A percentile compares a stretch with the other conserved stretches of the same genome.
phyloP scores from a whole-genome alignment of 2,888 invertebrate species.

The Amphipoea oculea region DNA sequence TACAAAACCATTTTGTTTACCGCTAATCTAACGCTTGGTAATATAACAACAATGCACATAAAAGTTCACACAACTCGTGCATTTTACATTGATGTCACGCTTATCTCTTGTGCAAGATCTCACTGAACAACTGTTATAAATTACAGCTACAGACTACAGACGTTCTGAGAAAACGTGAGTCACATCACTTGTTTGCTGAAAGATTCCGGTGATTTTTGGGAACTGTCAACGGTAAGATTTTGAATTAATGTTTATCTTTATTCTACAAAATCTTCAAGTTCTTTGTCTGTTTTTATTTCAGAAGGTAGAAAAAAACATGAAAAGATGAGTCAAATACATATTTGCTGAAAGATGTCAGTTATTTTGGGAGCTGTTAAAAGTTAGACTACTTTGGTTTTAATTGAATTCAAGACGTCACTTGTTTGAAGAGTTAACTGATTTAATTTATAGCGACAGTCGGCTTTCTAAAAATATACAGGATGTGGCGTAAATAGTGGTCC shows the following conservation, averaged over 20 bases:
- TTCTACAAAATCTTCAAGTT: neutral
- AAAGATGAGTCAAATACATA: neutral
- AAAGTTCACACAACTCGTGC: constrained; percentile 48
- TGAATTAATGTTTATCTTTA: constrained; percentile 11
- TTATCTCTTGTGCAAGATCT: constrained; percentile 43
- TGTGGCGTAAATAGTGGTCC: too few species aligned
- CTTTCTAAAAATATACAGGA: too few species aligned
- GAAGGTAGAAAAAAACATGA: neutral
- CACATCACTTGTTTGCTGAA: constrained; percentile 48
- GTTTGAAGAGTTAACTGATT: constrained; percentile 1
- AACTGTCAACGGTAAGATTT: constrained; percentile 1
- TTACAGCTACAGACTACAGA: constrained; percentile 37
- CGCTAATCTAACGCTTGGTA: constrained; percentile 28
- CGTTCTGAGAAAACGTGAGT: constrained; percentile 44
- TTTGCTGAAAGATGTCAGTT: constrained; percentile 16
- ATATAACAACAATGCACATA: constrained; percentile 47
- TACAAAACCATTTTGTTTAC: constrained; percentile 28
- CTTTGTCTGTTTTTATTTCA: neutral
- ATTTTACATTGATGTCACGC: constrained; percentile 41
- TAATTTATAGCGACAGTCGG: constrained; percentile 2
- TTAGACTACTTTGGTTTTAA: neutral
- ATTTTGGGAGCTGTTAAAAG: constrained; percentile 4
- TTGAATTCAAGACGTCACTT: constrained; percentile 9
- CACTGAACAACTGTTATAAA: constrained; percentile 34
- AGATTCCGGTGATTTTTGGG: constrained; percentile 22